phyloP scores from a whole-genome alignment of 1,140 invertebrate genomes.

The Proales similis region DNA sequence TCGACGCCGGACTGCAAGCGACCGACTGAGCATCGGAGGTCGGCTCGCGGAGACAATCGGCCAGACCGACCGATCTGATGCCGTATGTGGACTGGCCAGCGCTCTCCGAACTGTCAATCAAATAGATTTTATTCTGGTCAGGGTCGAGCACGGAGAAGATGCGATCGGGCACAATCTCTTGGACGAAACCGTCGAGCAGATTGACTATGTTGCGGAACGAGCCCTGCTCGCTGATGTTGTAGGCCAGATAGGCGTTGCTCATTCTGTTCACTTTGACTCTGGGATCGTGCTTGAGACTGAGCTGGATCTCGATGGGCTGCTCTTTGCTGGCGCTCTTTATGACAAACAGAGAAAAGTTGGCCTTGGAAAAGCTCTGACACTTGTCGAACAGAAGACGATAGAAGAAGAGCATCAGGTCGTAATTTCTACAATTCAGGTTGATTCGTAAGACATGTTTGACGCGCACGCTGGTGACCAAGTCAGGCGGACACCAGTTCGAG shows the following conservation, averaged over 20 bases:
- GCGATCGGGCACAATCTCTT: conserved; percentile 22
- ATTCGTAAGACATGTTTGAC: conserved; percentile 22
- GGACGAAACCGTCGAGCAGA: conserved; percentile 22
- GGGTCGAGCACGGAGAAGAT: conserved; percentile 21
- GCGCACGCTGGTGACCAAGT: neutral
- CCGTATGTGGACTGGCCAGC: neutral
- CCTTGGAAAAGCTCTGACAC: conserved; percentile 33
- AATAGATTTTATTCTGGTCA: conserved; percentile 30
- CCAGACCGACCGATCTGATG: conserved; percentile 9
- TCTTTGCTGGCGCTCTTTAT: neutral
- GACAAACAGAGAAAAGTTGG: conserved; percentile 30
- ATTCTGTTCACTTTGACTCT: conserved; percentile 29
- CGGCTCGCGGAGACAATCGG: neutral
- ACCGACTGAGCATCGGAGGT: neutral
- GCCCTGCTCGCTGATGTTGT: conserved; percentile 12
- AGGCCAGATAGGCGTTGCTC: conserved; percentile 12
- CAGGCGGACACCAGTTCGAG: conserved; percentile 24
- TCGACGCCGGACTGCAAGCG: conserved; percentile 18
- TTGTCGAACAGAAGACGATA: conserved; percentile 35
- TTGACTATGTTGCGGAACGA: conserved; percentile 14
- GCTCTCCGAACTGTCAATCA: conserved; percentile 3
- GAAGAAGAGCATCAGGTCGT: conserved; percentile 33
- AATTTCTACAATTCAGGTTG: conserved; percentile 35
- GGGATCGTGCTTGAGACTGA: conserved; percentile 9
- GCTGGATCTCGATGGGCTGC: conserved; percentile 7